A percentile compares a stretch with the other conserved stretches of the same genome.
Conservation (phyloP, 2,888 invertebrate genomes). For the Spilarctia lutea region DNA sequence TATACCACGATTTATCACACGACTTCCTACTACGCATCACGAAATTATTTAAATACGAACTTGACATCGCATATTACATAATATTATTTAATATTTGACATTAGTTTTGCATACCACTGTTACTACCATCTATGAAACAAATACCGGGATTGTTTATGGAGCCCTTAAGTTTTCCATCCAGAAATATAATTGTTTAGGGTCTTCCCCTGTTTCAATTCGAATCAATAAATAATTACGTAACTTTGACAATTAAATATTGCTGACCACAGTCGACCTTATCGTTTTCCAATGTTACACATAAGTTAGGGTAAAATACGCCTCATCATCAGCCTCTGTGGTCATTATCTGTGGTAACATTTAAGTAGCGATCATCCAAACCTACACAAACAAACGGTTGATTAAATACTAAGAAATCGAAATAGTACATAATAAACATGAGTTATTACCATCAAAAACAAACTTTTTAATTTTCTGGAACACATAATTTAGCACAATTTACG, state of each 20-base stretch:
- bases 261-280: conserved; percentile 30
- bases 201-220: neutral
- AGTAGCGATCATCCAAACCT: neutral
- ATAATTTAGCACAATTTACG: conserved; percentile 39
- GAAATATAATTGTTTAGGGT: neutral
- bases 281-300: conserved; percentile 8
- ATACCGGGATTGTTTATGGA: conserved; percentile 12
- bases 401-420: conserved; percentile 18
- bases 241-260: neutral
- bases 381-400: neutral
- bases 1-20: conserved; percentile 8
- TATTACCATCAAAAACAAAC: conserved; percentile 8
- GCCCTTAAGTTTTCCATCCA: neutral
- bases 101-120: neutral
- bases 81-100: neutral
- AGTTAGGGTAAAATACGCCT: conserved; percentile 18
- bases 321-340: conserved; percentile 19
- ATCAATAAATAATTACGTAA: neutral
- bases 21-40: conserved; percentile 3
- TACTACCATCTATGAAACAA: neutral
- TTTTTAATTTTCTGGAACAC: conserved; percentile 18
- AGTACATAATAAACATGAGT: conserved; percentile 14
- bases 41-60: conserved; percentile 6
- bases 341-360: conserved; percentile 18
- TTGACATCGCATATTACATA: neutral